A percentile compares a stretch with the other conserved stretches of the same genome.
phyloP scores from a whole-genome alignment of 2,888 invertebrate genomes.

The Euzophera pinguis region DNA sequence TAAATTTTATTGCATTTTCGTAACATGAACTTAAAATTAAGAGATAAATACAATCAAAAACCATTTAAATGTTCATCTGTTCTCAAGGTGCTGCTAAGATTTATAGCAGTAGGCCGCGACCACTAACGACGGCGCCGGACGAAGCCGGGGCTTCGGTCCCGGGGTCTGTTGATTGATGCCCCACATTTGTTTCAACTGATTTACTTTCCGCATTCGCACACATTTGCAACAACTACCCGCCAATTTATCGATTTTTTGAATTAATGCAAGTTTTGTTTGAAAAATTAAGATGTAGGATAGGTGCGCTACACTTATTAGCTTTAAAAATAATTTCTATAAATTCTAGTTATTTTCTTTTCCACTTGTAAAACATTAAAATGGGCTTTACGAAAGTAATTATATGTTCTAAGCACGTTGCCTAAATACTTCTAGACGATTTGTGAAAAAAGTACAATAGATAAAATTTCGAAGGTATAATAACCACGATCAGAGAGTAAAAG shows the following conservation, averaged over 20 bases:
- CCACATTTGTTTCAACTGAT: conserved; percentile 76
- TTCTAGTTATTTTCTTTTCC: too few species aligned
- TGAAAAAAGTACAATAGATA: too few species aligned
- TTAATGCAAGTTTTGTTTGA: conserved; percentile 4
- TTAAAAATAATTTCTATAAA: too few species aligned
- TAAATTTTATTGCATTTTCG: too few species aligned
- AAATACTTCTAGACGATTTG: too few species aligned
- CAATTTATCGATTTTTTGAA: conserved; percentile 24
- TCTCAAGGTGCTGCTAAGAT: conserved; percentile 70
- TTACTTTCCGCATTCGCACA: conserved; percentile 61
- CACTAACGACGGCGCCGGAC: conserved; percentile 63
- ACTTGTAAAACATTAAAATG: too few species aligned
- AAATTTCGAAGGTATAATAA: too few species aligned
- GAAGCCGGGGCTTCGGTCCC: conserved; percentile 24
- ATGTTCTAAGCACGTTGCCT: too few species aligned
- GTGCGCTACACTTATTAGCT: too few species aligned
- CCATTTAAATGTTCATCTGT: conserved; percentile 24
- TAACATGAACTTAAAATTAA: neutral
- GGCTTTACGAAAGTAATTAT: too few species aligned
- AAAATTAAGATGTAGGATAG: neutral
- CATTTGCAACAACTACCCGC: conserved; percentile 47
- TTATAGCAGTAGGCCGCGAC: conserved; percentile 65
- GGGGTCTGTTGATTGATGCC: conserved; percentile 31
- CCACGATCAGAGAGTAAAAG: too few species aligned
- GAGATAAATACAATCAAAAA: neutral